Evolutionary conservation across 23 tunicate species (phyloP).

Genomic region (Trididemnum clinides): DNA sequence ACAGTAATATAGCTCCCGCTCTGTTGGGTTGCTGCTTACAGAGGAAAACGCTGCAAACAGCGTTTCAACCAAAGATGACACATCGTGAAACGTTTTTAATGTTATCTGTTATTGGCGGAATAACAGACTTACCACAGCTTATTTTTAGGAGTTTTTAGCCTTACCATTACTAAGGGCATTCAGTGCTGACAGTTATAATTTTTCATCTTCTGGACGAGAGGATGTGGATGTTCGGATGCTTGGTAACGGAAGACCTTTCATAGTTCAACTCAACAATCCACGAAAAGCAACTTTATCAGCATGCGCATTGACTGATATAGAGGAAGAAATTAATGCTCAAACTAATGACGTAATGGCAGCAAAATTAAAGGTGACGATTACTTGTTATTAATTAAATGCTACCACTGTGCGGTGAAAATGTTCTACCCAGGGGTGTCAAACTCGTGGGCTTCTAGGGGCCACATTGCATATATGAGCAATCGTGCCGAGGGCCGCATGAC

Average conservation of each 20-base stretch:
- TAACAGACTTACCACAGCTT: background rate
- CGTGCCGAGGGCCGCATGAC: no score
- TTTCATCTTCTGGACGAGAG: constrained; percentile 92
- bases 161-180: constrained; percentile 35
- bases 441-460: no score
- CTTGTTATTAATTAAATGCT: no score
- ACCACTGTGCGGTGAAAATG: no score
- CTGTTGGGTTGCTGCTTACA: background rate
- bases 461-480: no score
- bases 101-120: no score
- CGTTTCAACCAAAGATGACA: no score
- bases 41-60: background rate
- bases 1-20: no score
- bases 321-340: constrained; percentile 32
- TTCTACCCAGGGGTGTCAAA: no score
- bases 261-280: constrained; percentile 78
- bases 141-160: constrained; percentile 67
- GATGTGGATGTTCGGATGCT: constrained; percentile 96
- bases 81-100: no score
- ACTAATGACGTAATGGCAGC: constrained; percentile 27
- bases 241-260: constrained; percentile 95
- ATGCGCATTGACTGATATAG: constrained; percentile 3
- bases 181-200: constrained; percentile 42
- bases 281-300: background rate
- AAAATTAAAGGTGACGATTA: constrained; percentile 37